Conservation (phyloP, 2,113 vertebrate species). For the Acanthochromis polyacanthus region DNA sequence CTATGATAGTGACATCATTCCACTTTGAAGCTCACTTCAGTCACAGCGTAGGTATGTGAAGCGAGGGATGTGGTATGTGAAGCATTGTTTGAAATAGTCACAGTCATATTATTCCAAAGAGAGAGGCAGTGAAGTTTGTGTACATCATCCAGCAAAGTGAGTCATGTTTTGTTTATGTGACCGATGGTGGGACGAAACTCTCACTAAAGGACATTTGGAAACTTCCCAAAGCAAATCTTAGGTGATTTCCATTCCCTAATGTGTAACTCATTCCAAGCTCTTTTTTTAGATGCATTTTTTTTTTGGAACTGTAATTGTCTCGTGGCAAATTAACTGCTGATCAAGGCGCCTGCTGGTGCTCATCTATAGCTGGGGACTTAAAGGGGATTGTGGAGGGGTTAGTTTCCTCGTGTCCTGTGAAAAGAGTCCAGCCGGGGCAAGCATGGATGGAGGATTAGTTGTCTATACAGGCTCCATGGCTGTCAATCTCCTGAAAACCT, state of each 20-base stretch:
- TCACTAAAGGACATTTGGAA: constrained; percentile 13
- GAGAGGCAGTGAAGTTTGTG: constrained; percentile 23
- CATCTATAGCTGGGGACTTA: constrained; percentile 36
- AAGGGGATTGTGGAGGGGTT: constrained; percentile 59
- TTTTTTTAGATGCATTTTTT: neutral
- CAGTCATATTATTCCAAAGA: constrained; percentile 23
- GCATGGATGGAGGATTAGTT: constrained; percentile 70
- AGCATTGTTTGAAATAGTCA: constrained; percentile 37
- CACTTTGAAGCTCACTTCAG: constrained; percentile 38
- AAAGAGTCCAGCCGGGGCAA: constrained; percentile 43
- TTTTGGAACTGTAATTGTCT: neutral
- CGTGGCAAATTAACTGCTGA: constrained; percentile 26
- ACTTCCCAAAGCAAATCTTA: constrained; percentile 13
- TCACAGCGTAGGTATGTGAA: constrained; percentile 66
- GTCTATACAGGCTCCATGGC: constrained; percentile 60
- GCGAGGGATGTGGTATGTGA: constrained; percentile 55
- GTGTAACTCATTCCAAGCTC: neutral
- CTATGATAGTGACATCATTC: constrained; percentile 48
- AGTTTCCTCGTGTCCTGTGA: constrained; percentile 49
- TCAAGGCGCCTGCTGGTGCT: constrained; percentile 19
- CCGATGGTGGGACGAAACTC: neutral
- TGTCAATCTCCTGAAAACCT: constrained; percentile 57
- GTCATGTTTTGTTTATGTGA: constrained; percentile 7
- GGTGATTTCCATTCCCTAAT: constrained; percentile 31
- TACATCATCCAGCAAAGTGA: constrained; percentile 6